Evolutionary conservation across 2,888 invertebrate genomes (phyloP).

Genomic region (Drosophila flavopinicola): DNA sequence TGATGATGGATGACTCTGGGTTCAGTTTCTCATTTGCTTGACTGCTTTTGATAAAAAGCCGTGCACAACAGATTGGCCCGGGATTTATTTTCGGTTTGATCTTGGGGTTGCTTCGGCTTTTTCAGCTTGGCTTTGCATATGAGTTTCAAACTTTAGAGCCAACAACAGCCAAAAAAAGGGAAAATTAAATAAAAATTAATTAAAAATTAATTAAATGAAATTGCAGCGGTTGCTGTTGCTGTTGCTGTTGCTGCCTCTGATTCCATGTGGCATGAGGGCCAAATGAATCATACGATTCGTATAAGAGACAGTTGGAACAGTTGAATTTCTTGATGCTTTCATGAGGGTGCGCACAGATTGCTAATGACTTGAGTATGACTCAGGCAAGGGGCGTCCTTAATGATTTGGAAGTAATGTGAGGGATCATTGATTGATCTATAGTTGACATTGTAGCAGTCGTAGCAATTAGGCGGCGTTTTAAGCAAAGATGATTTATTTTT

Average conservation of each 20-base stretch:
- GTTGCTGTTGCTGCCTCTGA: no score
- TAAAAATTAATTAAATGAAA: constrained; percentile 76
- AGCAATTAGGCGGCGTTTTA: constrained; percentile 29
- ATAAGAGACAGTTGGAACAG: constrained; percentile 54
- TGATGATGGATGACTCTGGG: constrained; percentile 74
- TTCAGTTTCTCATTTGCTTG: constrained; percentile 68
- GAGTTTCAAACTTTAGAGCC: constrained; percentile 44
- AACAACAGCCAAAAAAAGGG: constrained; percentile 12
- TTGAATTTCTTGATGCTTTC: constrained; percentile 30
- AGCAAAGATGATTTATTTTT: constrained; percentile 2
- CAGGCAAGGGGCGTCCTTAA: constrained; percentile 44
- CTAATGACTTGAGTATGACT: constrained; percentile 55
- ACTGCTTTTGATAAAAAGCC: constrained; percentile 48
- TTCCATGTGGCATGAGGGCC: constrained; percentile 50
- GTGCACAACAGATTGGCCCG: constrained; percentile 48
- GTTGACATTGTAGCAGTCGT: constrained; percentile 25
- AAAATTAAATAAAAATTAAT: constrained; percentile 73
- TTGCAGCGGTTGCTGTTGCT: constrained; percentile 43
- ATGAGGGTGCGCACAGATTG: constrained; percentile 58
- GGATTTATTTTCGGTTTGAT: constrained; percentile 50
- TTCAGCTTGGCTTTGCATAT: constrained; percentile 60
- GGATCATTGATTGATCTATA: constrained; percentile 53
- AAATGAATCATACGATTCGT: constrained; percentile 50
- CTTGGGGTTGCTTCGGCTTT: constrained; percentile 31
- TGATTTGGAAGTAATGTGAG: constrained; percentile 63